Conservation (phyloP, 2,888 invertebrate genomes). For the Sussaba pulchella region DNA sequence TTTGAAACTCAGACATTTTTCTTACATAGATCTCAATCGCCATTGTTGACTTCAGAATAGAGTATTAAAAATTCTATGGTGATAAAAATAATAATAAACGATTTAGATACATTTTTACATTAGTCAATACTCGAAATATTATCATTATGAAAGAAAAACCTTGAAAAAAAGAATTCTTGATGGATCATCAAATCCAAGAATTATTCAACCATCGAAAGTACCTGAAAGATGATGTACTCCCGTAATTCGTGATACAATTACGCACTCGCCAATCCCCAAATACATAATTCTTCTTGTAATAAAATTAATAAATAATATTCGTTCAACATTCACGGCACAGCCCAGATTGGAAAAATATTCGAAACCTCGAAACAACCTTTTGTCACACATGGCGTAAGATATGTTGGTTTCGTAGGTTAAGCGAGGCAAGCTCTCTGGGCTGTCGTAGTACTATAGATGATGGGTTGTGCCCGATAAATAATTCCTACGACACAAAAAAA, state of each 20-base stretch:
- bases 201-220: not conserved
- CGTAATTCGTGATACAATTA: conserved; percentile 21
- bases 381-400: conserved; percentile 65
- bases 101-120: not conserved
- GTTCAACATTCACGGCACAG: conserved; percentile 71
- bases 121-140: too few species aligned
- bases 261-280: conserved; percentile 18
- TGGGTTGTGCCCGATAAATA: conserved; percentile 45
- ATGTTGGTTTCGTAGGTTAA: conserved; percentile 77
- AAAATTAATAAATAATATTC: conserved; percentile 30
- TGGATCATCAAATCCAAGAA: not conserved
- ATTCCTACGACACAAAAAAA: too few species aligned
- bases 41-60: not conserved
- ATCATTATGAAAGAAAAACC: too few species aligned
- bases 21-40: too few species aligned
- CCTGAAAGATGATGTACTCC: conserved; percentile 27
- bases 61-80: not conserved
- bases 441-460: conserved; percentile 69
- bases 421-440: conserved; percentile 76
- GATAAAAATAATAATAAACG: not conserved
- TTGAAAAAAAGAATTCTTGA: not conserved
- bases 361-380: conserved; percentile 80
- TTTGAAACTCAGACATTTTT: too few species aligned
- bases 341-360: conserved; percentile 76
- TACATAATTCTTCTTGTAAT: conserved; percentile 20